Conservation (phyloP, 2,113 vertebrate species). For the Herpailurus yagouaroundi region DNA sequence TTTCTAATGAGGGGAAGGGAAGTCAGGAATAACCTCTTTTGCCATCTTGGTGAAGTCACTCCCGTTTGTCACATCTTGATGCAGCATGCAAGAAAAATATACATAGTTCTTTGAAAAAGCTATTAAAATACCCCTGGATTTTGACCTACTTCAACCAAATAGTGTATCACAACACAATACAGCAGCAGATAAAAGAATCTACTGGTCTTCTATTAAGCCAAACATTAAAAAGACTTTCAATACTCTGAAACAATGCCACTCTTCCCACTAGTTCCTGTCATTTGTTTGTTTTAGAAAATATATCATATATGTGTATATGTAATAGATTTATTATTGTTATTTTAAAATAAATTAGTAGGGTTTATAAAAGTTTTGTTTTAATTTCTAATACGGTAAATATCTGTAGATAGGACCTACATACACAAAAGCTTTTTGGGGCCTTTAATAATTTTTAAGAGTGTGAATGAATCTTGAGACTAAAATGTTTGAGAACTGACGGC, state of each 20-base stretch:
- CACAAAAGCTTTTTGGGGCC: not conserved
- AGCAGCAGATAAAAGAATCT: not conserved
- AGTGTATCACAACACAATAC: not conserved
- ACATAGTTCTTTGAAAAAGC: not conserved
- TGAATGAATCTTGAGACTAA: not conserved
- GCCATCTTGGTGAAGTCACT: not conserved
- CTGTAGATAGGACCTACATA: not conserved
- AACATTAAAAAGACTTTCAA: constrained; percentile 25
- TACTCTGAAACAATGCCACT: not conserved
- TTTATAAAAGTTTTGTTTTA: constrained; percentile 2
- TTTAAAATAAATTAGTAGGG: not conserved
- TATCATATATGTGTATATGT: not conserved
- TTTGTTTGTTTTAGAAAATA: not conserved
- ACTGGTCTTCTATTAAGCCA: not conserved
- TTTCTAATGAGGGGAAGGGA: not conserved
- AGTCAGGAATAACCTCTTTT: not conserved
- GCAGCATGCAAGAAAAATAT: constrained; percentile 14
- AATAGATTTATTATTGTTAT: not conserved
- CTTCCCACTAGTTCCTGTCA: not conserved
- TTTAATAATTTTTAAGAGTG: not conserved
- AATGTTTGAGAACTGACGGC: not conserved
- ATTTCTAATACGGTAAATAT: not conserved
- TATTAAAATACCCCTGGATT: not conserved
- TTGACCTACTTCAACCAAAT: not conserved
- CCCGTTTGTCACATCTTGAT: constrained; percentile 45